phyloP scores from a whole-genome alignment of 2,797 vertebrate species.

The Arrhamphus sclerolepis region DNA sequence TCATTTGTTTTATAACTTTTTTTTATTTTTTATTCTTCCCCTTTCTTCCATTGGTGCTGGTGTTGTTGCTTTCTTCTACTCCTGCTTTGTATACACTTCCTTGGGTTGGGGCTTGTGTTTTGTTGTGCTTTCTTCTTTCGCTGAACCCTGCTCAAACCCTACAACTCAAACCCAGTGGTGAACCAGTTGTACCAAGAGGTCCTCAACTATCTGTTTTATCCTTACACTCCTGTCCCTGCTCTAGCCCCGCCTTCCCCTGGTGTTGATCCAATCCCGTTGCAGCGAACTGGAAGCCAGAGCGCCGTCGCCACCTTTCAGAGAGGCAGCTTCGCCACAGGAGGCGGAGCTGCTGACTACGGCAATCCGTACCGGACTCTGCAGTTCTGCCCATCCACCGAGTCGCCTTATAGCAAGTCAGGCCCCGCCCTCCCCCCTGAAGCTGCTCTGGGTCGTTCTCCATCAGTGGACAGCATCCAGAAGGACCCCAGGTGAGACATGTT shows the following conservation, averaged over 20 bases:
- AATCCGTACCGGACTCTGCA: slow-evolving; percentile 99
- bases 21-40: slow-evolving; percentile 30
- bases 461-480: slow-evolving; percentile 99
- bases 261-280: slow-evolving; percentile 99
- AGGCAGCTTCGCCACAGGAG: slow-evolving; percentile 91
- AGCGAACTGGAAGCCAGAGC: slow-evolving; percentile 97
- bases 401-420: slow-evolving; percentile 99
- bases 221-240: slow-evolving; percentile 91
- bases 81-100: slow-evolving; percentile 27
- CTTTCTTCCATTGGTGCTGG: slow-evolving; percentile 33
- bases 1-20: slow-evolving; percentile 20
- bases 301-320: slow-evolving; percentile 91
- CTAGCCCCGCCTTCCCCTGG: slow-evolving; percentile 98
- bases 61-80: slow-evolving; percentile 37
- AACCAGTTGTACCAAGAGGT: slow-evolving; percentile 95
- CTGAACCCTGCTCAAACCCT: slow-evolving; percentile 31
- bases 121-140: slow-evolving; percentile 12
- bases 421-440: slow-evolving; percentile 95
- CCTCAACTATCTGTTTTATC: slow-evolving; percentile 97
- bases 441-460: slow-evolving; percentile 94
- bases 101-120: slow-evolving; percentile 36
- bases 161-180: slow-evolving; percentile 87
- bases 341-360: slow-evolving; percentile 85
- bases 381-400: slow-evolving; percentile 97
- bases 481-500: slow-evolving; percentile 92